Conservation (phyloP, 1,140 invertebrate species). For the Polypedilum pembai region DNA sequence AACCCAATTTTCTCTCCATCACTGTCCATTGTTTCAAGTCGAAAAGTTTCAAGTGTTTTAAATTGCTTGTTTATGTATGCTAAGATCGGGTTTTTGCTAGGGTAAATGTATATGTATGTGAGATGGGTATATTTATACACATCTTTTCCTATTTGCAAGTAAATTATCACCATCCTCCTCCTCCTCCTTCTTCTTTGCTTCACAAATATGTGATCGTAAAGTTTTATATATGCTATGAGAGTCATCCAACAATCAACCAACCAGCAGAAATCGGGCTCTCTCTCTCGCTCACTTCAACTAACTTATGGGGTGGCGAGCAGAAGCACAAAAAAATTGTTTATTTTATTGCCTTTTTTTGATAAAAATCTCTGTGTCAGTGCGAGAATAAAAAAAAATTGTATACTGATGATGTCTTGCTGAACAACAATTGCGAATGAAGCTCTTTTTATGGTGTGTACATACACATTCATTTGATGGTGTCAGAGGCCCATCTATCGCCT, state of each 20-base stretch:
- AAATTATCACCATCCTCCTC: constrained; percentile 20
- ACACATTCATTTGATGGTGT: not conserved
- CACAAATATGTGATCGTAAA: constrained; percentile 9
- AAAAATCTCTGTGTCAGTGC: constrained; percentile 17
- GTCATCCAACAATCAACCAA: not conserved
- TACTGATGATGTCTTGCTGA: constrained; percentile 11
- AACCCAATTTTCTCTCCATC: constrained; percentile 16
- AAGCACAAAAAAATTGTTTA: not conserved
- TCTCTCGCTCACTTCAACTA: not conserved
- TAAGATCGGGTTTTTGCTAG: not conserved
- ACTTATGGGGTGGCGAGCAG: not conserved
- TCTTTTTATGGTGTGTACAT: not conserved
- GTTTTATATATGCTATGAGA: constrained; percentile 22
- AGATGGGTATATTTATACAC: not conserved
- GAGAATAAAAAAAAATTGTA: not conserved
- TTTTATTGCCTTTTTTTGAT: constrained; percentile 19
- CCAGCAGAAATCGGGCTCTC: not conserved
- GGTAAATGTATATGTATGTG: not conserved
- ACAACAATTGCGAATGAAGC: not conserved
- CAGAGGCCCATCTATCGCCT: not conserved
- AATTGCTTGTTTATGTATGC: constrained; percentile 13
- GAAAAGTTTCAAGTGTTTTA: constrained; percentile 18
- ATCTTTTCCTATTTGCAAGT: constrained; percentile 17
- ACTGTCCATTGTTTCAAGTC: constrained; percentile 14
- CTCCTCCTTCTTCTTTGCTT: not conserved